Conservation (phyloP, 1,140 invertebrate species). For the Cyphomyrmex costatus region DNA sequence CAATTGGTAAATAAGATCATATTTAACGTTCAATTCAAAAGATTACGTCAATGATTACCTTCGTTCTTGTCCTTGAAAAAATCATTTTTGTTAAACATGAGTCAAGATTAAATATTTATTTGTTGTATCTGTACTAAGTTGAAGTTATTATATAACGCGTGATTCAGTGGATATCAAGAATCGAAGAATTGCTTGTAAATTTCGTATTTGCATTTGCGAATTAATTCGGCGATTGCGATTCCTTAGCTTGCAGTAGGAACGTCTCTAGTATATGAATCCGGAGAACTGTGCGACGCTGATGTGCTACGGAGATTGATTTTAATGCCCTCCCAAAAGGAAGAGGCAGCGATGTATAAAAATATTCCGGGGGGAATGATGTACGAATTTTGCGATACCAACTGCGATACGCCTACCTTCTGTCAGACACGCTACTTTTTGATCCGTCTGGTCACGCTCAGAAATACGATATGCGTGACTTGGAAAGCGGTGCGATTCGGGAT, state of each 20-base stretch:
- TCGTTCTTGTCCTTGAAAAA: background rate
- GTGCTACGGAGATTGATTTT: conserved; percentile 42
- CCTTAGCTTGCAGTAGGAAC: too few relatives aligned
- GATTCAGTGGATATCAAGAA: background rate
- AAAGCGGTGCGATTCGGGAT: conserved; percentile 64
- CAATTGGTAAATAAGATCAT: background rate
- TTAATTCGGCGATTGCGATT: conserved; percentile 23
- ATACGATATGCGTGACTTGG: conserved; percentile 74
- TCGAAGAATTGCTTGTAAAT: background rate
- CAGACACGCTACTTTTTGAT: conserved; percentile 54
- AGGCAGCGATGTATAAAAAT: conserved; percentile 27
- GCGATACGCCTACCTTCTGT: conserved; percentile 43
- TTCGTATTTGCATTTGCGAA: background rate
- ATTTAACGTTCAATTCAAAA: background rate
- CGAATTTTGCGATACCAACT: conserved; percentile 45
- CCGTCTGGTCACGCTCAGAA: conserved; percentile 71
- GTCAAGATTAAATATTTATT: background rate
- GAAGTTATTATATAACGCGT: background rate
- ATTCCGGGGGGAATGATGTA: conserved; percentile 14
- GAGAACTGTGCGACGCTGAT: background rate
- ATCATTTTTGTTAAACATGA: background rate
- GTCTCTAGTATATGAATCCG: background rate
- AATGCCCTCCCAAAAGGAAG: conserved; percentile 8
- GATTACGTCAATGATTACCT: background rate
- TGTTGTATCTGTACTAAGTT: background rate